A percentile compares a stretch with the other conserved stretches of the same genome.
phyloP scores from a whole-genome alignment of 2,797 vertebrate species.

The Molossus molossus region DNA sequence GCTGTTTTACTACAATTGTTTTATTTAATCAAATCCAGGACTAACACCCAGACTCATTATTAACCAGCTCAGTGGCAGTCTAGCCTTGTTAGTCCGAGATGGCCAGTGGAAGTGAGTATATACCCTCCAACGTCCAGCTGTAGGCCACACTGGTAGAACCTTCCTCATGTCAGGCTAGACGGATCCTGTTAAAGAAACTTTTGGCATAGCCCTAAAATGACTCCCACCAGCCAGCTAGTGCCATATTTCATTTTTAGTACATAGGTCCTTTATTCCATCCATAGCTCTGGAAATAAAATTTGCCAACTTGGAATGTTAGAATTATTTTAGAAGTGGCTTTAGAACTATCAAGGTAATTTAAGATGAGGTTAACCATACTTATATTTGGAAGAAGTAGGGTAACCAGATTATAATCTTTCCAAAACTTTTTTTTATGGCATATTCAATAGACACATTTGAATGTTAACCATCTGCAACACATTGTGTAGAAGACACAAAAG shows the following conservation, averaged over 20 bases:
- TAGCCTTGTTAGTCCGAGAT: background rate
- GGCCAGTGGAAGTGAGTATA: background rate
- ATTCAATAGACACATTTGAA: background rate
- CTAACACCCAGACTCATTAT: background rate
- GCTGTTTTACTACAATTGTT: background rate
- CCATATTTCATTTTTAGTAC: slow-evolving; percentile 63
- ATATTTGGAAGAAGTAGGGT: slow-evolving; percentile 50
- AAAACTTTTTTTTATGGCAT: background rate
- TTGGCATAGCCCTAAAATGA: background rate
- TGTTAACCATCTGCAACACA: background rate
- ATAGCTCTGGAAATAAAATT: slow-evolving; percentile 25
- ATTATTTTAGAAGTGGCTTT: slow-evolving; percentile 35
- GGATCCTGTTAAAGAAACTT: slow-evolving; percentile 12
- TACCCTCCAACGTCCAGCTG: background rate
- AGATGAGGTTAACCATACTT: slow-evolving; percentile 61
- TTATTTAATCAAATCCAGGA: slow-evolving; percentile 4
- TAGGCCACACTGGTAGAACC: background rate
- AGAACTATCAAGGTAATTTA: slow-evolving; percentile 69
- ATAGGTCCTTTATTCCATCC: background rate
- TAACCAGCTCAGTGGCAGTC: background rate
- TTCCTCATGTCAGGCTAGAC: background rate
- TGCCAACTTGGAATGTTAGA: slow-evolving; percentile 47
- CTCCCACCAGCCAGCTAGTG: background rate
- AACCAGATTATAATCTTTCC: background rate
- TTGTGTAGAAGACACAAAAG: background rate